Evolutionary conservation across 2,888 invertebrate genomes (phyloP).

Genomic region (Aplocera efformata): DNA sequence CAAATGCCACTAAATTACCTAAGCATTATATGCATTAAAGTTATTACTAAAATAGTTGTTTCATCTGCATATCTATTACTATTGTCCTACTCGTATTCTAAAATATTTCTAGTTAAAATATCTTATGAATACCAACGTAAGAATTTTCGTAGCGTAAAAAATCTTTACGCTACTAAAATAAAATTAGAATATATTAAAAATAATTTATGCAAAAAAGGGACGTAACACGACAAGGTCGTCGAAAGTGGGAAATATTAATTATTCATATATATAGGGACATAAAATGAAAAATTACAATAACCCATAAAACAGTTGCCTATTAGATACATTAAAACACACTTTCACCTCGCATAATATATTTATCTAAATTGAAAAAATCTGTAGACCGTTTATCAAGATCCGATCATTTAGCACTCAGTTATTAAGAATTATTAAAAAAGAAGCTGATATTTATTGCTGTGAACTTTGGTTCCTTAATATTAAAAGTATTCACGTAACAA

Average conservation of each 20-base stretch:
- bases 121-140: too few species aligned
- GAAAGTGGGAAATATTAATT: conserved; percentile 9
- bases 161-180: too few species aligned
- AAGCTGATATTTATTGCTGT: conserved; percentile 15
- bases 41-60: too few species aligned
- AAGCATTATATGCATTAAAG: too few species aligned
- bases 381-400: conserved; percentile 17
- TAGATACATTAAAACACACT: conserved; percentile 16
- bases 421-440: conserved; percentile 17
- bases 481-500: too few species aligned
- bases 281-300: conserved; percentile 4
- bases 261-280: conserved; percentile 7
- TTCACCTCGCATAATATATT: conserved; percentile 22
- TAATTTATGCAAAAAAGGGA: too few species aligned
- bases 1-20: too few species aligned
- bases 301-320: conserved; percentile 5
- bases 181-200: too few species aligned
- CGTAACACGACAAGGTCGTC: background rate
- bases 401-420: conserved; percentile 14
- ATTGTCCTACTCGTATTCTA: too few species aligned
- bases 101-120: too few species aligned
- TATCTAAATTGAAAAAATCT: conserved; percentile 23
- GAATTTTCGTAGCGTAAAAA: too few species aligned
- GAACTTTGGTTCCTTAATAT: background rate
- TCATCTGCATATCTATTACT: too few species aligned